These are phyloP conservation scores for Holotrichia oblita DNA, from an alignment of 1,140 invertebrate genomes.

Conservation along the genomic window DNA sequence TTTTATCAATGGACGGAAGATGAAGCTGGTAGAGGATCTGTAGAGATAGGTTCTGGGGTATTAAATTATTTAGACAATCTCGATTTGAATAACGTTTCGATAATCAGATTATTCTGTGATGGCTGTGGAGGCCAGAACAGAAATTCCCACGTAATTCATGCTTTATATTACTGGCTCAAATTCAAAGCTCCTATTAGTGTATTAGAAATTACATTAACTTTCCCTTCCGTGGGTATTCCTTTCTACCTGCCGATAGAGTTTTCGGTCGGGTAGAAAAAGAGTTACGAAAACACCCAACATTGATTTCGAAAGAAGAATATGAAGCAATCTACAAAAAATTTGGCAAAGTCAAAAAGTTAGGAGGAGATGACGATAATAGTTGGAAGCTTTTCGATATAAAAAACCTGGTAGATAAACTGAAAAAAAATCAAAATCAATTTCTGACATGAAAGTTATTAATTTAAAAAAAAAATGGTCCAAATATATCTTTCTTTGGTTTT, in stretches of 20 bases:
- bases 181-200: not conserved
- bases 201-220: slow-evolving; percentile 40
- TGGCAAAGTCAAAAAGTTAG: not conserved
- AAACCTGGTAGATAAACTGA: slow-evolving; percentile 45
- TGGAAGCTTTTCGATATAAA: slow-evolving; percentile 48
- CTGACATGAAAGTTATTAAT: slow-evolving; percentile 44
- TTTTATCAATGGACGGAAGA: slow-evolving; percentile 40
- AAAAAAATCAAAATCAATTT: slow-evolving; percentile 47
- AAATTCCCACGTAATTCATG: slow-evolving; percentile 45
- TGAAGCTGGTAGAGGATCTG: slow-evolving; percentile 16
- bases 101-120: slow-evolving; percentile 51
- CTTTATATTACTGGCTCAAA: slow-evolving; percentile 31
- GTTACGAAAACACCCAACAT: slow-evolving; percentile 45
- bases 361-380: not conserved
- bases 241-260: slow-evolving; percentile 50
- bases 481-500: slow-evolving; percentile 41
- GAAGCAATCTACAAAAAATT: not conserved
- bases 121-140: slow-evolving; percentile 53
- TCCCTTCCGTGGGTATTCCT: slow-evolving; percentile 52
- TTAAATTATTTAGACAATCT: slow-evolving; percentile 20
- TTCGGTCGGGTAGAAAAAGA: slow-evolving; percentile 54
- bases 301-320: slow-evolving; percentile 45
- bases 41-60: slow-evolving; percentile 39
- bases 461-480: slow-evolving; percentile 44
- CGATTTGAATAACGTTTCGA: slow-evolving; percentile 15